These are phyloP conservation scores for Albula glossodonta DNA, from an alignment of 2,113 vertebrate species.

Conservation along the genomic window DNA sequence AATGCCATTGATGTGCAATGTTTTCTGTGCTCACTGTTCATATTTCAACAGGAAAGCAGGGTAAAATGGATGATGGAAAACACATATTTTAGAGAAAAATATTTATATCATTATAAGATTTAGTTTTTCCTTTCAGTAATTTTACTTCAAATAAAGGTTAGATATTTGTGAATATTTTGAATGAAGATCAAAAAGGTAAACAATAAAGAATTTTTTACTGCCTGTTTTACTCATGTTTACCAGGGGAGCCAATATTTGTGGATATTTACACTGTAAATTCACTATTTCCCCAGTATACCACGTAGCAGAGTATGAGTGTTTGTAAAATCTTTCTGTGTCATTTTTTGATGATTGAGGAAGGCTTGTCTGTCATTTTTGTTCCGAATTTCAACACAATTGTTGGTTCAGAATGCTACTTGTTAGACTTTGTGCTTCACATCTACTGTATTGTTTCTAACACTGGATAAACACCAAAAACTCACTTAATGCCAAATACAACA, in stretches of 20 bases:
- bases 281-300: too few species aligned
- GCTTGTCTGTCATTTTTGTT: neutral
- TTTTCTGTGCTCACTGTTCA: neutral
- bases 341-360: neutral
- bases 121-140: too few species aligned
- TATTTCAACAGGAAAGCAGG: neutral
- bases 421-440: slow-evolving; percentile 30
- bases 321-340: neutral
- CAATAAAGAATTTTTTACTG: too few species aligned
- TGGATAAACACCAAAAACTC: slow-evolving; percentile 45
- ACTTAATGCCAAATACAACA: slow-evolving; percentile 49
- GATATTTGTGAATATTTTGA: too few species aligned
- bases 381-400: neutral
- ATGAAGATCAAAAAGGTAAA: too few species aligned
- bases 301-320: neutral
- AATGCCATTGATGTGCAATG: neutral
- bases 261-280: neutral
- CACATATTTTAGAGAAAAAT: too few species aligned
- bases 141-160: too few species aligned
- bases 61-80: neutral
- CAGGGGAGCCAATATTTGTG: slow-evolving; percentile 1
- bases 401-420: neutral
- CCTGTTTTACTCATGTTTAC: too few species aligned
- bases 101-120: too few species aligned
- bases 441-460: slow-evolving; percentile 47